Conservation (phyloP, 2,113 vertebrate genomes). For the Vulpes lagopus region DNA sequence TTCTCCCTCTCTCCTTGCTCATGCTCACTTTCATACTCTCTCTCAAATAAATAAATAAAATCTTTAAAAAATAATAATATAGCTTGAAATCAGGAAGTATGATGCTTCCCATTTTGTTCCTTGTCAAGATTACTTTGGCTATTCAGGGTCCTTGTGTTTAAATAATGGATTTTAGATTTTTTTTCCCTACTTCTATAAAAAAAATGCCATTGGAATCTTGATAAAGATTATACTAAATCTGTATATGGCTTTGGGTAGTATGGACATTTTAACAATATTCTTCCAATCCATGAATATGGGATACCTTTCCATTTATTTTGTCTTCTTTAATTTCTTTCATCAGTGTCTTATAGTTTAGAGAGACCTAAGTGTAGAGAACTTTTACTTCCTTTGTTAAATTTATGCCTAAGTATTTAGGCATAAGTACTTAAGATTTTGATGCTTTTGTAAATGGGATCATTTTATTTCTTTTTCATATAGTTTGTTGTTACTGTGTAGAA, state of each 20-base stretch:
- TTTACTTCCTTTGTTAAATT: not conserved
- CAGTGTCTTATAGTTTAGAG: not conserved
- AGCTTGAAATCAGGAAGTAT: not conserved
- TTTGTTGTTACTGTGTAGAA: not conserved
- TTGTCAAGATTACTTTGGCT: not conserved
- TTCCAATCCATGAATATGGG: not conserved
- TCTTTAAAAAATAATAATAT: not conserved
- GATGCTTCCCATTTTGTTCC: not conserved
- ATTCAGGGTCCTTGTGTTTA: not conserved
- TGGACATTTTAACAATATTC: not conserved
- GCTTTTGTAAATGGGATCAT: not conserved
- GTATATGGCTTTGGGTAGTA: not conserved
- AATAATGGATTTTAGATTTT: not conserved
- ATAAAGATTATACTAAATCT: not conserved
- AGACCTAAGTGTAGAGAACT: not conserved
- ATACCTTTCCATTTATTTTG: not conserved
- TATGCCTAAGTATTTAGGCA: not conserved
- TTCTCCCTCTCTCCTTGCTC: too few relatives aligned
- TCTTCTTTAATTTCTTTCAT: not conserved
- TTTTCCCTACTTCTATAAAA: not conserved
- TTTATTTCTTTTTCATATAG: not conserved
- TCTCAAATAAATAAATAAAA: too few relatives aligned
- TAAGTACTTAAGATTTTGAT: not conserved
- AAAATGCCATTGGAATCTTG: constrained; percentile 1
- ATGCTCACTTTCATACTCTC: too few relatives aligned